Base-by-base conservation (phyloP, 2,888 invertebrate species). In the Sarcophaga rosellei region DNA sequence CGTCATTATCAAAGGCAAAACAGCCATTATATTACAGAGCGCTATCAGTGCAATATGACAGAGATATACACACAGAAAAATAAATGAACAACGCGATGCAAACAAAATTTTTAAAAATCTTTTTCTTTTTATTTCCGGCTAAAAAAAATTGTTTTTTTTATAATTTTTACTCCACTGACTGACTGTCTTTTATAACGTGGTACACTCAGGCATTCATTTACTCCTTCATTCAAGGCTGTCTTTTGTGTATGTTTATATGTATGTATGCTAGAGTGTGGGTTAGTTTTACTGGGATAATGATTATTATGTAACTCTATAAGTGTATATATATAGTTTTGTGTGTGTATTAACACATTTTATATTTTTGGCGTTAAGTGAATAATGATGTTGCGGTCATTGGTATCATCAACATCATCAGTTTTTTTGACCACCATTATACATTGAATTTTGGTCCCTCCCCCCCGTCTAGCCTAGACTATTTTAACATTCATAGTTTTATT, bases 341-440 rank as follows among this genome's bases (percentile, higher is more conserved):
- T 66, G 15, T 35, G 62, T n/a, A 44, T 69, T 12, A 35, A 10
- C 47, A 69, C 61, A 73, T 82, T 78, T 83, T 79, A 61, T 73
- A 73, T 82, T 78, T 85, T 85, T 78, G 62, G 76, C 85, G 87
- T 87, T 85, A 85, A 87, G 87, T 87, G 87, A 87, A 87, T 87
- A 85, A 87, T 87, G 84, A 87, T 87, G 87, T 87, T 87, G 87
- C 82, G 87, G 87, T 82, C 85, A 80, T 65, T 82, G 77, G 82
- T 82, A 87, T 82, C 85, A 80, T 74, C 83, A 79, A 80, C 85
- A 87, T 82, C 85, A 87, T 82, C 85, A 85, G 85, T 84, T 84
- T 79, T 80, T 53, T 82, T 73, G 76, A 87, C 81, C 85, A 76
- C 81, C 53, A 17, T 53, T 53, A 76, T 77, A 45, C n/a, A n/a